These are phyloP conservation scores for Luidia sarsii DNA, from an alignment of 53 echinoderm and acorn worm genomes.

Conservation along the genomic window DNA sequence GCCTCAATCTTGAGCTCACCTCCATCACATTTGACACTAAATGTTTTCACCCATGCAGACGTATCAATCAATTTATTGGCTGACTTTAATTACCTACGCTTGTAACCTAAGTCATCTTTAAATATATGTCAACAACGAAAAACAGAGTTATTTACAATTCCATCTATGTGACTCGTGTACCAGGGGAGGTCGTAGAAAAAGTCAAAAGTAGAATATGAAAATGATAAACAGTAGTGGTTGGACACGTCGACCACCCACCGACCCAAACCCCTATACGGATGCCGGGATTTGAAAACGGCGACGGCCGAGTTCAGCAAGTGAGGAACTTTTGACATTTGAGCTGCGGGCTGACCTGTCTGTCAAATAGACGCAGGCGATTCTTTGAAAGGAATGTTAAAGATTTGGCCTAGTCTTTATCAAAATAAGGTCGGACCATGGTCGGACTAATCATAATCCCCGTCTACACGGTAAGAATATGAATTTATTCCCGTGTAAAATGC, in stretches of 20 bases:
- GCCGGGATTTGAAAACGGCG: slow-evolving; percentile 39
- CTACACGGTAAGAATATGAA: slow-evolving; percentile 14
- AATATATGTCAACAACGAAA: too few species aligned
- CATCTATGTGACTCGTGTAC: background rate
- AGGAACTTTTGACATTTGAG: slow-evolving; percentile 43
- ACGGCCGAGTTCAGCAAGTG: slow-evolving; percentile 33
- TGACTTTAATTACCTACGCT: too few species aligned
- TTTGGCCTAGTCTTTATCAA: too few species aligned
- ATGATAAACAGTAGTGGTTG: slow-evolving; percentile 1
- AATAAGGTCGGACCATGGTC: background rate
- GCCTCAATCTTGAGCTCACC: too few species aligned
- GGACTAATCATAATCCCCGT: slow-evolving; percentile 19
- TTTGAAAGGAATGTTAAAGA: background rate
- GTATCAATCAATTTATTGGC: too few species aligned
- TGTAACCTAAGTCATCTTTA: too few species aligned
- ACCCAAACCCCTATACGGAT: slow-evolving; percentile 1
- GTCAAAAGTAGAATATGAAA: slow-evolving; percentile 33
- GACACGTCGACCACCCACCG: slow-evolving; percentile 41
- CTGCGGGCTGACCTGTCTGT: background rate
- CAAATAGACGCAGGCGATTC: background rate
- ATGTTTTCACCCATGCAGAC: too few species aligned
- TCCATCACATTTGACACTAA: too few species aligned
- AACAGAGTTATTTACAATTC: too few species aligned
- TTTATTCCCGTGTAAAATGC: too few species aligned
- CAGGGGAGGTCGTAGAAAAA: background rate